Evolutionary conservation across 2,888 invertebrate genomes (phyloP).

Genomic region (Idaea dimidiata): DNA sequence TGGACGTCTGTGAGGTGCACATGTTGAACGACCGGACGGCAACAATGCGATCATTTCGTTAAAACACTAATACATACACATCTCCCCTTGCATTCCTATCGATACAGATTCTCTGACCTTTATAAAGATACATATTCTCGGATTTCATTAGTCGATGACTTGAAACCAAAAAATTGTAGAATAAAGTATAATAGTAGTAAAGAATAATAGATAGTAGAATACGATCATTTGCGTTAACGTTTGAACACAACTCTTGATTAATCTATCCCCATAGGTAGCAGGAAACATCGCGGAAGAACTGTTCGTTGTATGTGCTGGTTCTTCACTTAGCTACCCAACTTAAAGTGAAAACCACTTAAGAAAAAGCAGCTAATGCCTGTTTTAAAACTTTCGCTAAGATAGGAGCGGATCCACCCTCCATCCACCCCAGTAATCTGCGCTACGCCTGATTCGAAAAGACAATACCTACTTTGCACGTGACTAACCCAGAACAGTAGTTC

Average conservation of each 20-base stretch:
- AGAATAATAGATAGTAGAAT: too few species aligned
- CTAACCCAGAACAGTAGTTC: background rate
- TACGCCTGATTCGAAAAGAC: background rate
- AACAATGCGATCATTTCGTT: conserved; percentile 26
- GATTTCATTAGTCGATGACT: background rate
- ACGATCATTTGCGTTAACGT: conserved; percentile 43
- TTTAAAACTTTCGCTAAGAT: conserved; percentile 23
- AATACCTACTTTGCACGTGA: background rate
- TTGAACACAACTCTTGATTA: conserved; percentile 56
- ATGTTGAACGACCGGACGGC: conserved; percentile 14
- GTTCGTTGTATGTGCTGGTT: conserved; percentile 14
- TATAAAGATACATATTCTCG: conserved; percentile 6
- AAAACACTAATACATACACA: conserved; percentile 13
- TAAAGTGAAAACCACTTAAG: conserved; percentile 26
- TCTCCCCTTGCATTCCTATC: conserved; percentile 12
- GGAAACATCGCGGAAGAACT: conserved; percentile 28
- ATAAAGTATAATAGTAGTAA: too few species aligned
- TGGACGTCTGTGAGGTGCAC: conserved; percentile 31
- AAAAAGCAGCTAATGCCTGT: conserved; percentile 29
- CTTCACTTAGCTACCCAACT: conserved; percentile 22
- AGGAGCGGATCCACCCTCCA: conserved; percentile 10
- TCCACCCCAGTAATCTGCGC: background rate
- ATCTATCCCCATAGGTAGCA: conserved; percentile 60
- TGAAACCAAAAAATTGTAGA: too few species aligned
- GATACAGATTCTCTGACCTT: conserved; percentile 11